phyloP scores from a whole-genome alignment of 1,140 invertebrate species.

The Eupristina koningsbergeri region DNA sequence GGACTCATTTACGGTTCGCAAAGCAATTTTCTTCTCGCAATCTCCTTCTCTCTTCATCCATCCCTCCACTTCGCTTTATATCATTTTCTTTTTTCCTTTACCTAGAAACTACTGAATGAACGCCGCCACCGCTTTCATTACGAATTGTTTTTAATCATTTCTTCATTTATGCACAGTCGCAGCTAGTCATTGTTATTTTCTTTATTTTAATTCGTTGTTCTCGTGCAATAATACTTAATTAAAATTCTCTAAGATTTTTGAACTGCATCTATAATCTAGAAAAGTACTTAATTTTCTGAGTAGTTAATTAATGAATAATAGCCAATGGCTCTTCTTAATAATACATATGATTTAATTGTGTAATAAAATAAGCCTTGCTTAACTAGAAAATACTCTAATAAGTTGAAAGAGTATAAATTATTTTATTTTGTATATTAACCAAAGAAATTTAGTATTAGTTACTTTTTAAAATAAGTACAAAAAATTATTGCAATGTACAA shows the following conservation, averaged over 20 bases:
- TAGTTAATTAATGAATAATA: no score
- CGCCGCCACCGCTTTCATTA: neutral
- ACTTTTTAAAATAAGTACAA: no score
- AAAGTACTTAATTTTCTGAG: no score
- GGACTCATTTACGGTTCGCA: constrained; percentile 28
- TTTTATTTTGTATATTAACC: no score
- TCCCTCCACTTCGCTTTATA: neutral
- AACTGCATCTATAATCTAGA: no score
- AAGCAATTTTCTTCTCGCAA: neutral
- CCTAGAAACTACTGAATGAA: neutral
- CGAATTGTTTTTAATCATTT: constrained; percentile 40
- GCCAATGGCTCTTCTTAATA: no score
- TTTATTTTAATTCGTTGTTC: neutral
- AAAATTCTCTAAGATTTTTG: neutral
- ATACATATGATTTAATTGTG: no score
- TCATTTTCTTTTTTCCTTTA: neutral
- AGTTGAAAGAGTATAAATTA: no score
- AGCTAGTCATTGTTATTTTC: neutral
- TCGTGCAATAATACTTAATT: neutral
- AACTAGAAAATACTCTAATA: no score
- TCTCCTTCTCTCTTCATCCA: neutral
- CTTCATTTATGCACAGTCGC: neutral
- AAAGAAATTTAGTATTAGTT: no score
- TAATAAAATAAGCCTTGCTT: no score
- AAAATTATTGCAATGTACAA: no score